phyloP scores from a whole-genome alignment of 2,888 invertebrate species.

The Andricus quercusramuli region DNA sequence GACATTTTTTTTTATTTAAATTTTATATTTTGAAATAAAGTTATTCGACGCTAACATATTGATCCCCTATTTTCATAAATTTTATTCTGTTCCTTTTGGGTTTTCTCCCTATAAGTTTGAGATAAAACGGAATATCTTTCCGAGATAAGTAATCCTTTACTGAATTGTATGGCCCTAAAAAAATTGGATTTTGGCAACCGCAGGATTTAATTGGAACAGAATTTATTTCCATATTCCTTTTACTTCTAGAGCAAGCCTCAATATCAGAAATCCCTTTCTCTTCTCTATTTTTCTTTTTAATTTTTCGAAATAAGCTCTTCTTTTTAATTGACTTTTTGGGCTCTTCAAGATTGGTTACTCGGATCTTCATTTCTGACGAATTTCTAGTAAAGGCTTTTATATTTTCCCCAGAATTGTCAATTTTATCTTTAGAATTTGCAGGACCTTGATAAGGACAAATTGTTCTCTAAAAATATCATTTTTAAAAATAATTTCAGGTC shows the following conservation, averaged over 20 bases:
- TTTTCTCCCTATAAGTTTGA: neutral
- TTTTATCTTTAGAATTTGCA: neutral
- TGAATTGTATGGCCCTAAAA: neutral
- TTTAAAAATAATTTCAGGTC: neutral
- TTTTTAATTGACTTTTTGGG: neutral
- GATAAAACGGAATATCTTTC: constrained; percentile 14
- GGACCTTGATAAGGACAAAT: neutral
- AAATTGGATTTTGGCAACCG: neutral
- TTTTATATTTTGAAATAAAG: neutral
- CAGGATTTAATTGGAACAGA: neutral
- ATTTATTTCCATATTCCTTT: neutral
- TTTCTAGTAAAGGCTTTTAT: neutral
- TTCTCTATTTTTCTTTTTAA: neutral
- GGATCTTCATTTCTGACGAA: neutral
- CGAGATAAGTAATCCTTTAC: constrained; percentile 1
- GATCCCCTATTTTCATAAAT: constrained; percentile 3
- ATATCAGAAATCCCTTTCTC: neutral
- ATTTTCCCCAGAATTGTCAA: neutral
- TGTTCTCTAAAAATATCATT: neutral
- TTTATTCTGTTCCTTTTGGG: neutral
- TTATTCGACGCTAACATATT: neutral
- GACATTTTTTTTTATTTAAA: neutral
- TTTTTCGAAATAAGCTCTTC: constrained; percentile 8
- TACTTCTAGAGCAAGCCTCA: neutral
- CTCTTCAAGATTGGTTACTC: neutral